phyloP scores from a whole-genome alignment of 2,113 vertebrate species.

The Motacilla alba region DNA sequence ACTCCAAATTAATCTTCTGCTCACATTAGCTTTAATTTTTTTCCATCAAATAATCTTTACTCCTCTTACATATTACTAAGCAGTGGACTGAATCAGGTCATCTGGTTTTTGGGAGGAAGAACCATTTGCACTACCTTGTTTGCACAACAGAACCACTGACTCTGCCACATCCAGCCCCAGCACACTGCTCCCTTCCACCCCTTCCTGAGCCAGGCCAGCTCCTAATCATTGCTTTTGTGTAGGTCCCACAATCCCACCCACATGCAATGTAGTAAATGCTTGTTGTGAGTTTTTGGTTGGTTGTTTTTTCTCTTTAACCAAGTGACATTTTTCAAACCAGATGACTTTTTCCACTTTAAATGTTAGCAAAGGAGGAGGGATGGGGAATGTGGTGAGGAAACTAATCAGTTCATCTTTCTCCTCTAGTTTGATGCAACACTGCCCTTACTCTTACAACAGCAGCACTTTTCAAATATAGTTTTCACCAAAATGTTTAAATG shows the following conservation, averaged over 20 bases:
- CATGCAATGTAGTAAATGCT: neutral
- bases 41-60: neutral
- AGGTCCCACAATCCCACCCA: neutral
- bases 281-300: neutral
- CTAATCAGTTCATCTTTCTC: conserved; percentile 5
- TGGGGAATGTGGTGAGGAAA: neutral
- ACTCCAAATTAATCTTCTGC: neutral
- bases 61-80: neutral
- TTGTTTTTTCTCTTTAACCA: neutral
- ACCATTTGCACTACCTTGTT: neutral
- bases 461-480: neutral
- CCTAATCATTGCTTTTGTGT: neutral
- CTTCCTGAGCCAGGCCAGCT: neutral
- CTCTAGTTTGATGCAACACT: neutral
- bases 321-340: conserved; percentile 9
- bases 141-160: neutral
- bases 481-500: neutral
- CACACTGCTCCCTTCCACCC: neutral
- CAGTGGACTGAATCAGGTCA: neutral
- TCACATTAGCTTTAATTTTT: neutral
- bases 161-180: neutral
- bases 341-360: conserved; percentile 27
- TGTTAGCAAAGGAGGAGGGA: neutral
- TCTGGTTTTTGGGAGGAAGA: neutral
- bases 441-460: neutral